Base-by-base conservation (phyloP, 2,888 invertebrate genomes). In the Apamea anceps region DNA sequence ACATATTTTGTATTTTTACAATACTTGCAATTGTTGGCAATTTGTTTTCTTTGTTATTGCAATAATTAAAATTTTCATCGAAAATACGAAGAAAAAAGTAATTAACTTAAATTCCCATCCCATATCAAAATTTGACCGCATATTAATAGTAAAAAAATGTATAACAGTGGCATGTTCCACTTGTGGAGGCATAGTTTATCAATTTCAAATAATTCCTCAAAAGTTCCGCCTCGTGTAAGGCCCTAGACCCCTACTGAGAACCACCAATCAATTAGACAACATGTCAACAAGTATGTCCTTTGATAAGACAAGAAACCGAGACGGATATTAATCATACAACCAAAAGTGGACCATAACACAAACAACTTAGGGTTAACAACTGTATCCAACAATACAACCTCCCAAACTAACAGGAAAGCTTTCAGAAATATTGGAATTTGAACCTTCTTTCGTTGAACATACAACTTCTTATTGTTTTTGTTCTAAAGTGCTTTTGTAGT, bases 181-280 rank as follows among this genome's bases (percentile, higher is more conserved):
- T 96, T 96, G 95, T 94, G 91, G 91, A 94, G 92, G 94, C 94
- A 95, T 94, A 95, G 95, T 95, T 96, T 96, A 96, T 96, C 95
- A 96, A 96, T 96, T 96, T 96, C 93, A 92, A 94, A 96, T 96
- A 95, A 96, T 95, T 95, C 94, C 94, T 92, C 95, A 97, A 97
- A 96, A 96, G 92, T 88, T 92, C 96, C 96, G 96, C 95, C 93
- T 91, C 93, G 92, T 93, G 94, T 95, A 94, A 91, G 92, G 90
- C 95, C 93, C 93, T 93, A 94, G 94, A 94, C 95, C 96, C 97
- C 96, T 95, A 92, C 96, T 90, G 97, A 90, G 97, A 95, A 95
- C 94, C 95, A 95, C 96, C 96, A 95, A 96, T 97, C 97, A 97
- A 97, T 97, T 96, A 97, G 96, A 96, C 95, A 96, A 96, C 96